Evolutionary conservation across 2,797 vertebrate species (phyloP).

Genomic region (Buphagus erythrorhynchus): DNA sequence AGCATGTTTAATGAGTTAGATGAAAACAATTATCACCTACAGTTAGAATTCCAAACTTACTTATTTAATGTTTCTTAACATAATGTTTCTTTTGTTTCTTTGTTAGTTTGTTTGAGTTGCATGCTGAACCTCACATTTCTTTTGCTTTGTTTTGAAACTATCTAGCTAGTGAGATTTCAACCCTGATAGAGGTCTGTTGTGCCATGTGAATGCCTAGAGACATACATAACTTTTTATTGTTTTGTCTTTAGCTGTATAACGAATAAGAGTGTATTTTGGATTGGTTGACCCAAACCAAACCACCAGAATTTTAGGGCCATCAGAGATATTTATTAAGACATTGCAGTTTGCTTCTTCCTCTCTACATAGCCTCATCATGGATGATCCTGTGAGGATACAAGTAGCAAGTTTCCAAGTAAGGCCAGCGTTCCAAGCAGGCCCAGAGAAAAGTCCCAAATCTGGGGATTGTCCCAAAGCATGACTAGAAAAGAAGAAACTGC

Average conservation of each 20-base stretch:
- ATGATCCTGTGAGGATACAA: not conserved
- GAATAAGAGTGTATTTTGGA: not conserved
- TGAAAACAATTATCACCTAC: not conserved
- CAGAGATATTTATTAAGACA: not conserved
- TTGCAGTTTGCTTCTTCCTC: not conserved
- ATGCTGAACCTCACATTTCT: not conserved
- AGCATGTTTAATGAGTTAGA: not conserved
- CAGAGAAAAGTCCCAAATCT: not conserved
- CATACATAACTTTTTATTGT: not conserved
- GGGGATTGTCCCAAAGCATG: not conserved
- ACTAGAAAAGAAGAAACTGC: not conserved
- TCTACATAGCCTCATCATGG: rapidly evolving
- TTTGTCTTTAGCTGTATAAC: not conserved
- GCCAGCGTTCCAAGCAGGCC: not conserved
- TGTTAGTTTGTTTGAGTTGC: not conserved
- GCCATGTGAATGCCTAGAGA: not conserved
- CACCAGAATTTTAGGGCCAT: not conserved
- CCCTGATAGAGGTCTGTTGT: not conserved
- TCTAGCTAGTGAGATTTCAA: not conserved
- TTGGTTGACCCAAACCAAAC: not conserved
- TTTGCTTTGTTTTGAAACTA: not conserved
- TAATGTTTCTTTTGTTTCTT: not conserved
- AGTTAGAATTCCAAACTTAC: not conserved
- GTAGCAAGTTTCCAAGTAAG: not conserved
- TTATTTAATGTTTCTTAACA: not conserved